These are phyloP conservation scores for Eulimnadia texana DNA, from an alignment of 1,140 invertebrate genomes.

Conservation along the genomic window DNA sequence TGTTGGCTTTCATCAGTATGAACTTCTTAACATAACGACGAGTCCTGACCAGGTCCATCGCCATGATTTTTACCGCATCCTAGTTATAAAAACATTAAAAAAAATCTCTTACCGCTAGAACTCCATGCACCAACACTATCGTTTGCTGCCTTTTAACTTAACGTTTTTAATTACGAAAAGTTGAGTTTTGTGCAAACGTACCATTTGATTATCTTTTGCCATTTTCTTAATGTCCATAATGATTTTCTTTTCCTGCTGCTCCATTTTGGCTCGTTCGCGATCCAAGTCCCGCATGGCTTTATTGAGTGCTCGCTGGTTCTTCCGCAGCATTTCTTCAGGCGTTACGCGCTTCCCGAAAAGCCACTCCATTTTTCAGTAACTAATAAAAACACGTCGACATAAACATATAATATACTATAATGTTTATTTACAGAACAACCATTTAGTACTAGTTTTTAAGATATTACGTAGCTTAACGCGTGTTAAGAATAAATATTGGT, in stretches of 20 bases:
- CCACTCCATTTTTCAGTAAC: constrained; percentile 57
- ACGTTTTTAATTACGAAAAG: neutral
- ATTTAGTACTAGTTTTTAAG: too few relatives aligned
- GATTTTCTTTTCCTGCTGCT: constrained; percentile 97
- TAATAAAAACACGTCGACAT: neutral
- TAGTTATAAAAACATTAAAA: too few relatives aligned
- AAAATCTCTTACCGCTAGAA: too few relatives aligned
- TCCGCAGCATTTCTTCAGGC: constrained; percentile 93
- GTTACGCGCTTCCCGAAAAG: constrained; percentile 91
- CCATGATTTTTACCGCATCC: constrained; percentile 99
- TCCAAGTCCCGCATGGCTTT: constrained; percentile 97
- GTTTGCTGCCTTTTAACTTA: neutral
- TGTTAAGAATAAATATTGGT: too few relatives aligned
- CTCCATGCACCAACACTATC: too few relatives aligned
- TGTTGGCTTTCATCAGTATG: constrained; percentile 98
- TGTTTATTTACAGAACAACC: neutral
- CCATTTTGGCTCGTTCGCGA: constrained; percentile 86
- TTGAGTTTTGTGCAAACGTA: constrained; percentile 28
- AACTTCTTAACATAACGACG: constrained; percentile 93
- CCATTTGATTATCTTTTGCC: constrained; percentile 98
- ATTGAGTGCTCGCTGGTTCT: constrained; percentile 96
- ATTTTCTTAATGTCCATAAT: constrained; percentile 98
- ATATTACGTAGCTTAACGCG: too few relatives aligned
- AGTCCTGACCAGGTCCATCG: constrained; percentile 94
- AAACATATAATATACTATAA: neutral